These are phyloP conservation scores for Drosophila maculinotata DNA, from an alignment of 2,888 invertebrate species.

Conservation along the genomic window DNA sequence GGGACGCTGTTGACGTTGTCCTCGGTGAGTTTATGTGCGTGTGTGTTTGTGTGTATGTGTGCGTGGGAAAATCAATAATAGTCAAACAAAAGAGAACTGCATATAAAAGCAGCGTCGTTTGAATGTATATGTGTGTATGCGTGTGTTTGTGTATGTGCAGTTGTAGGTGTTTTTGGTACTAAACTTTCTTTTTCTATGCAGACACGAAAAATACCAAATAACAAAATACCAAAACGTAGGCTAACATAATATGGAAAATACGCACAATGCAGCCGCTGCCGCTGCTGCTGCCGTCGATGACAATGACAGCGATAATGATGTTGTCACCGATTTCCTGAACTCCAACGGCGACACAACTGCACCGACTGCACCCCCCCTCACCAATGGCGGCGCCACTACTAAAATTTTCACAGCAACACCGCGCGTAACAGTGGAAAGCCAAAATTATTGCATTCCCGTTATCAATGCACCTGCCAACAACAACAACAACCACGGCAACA, in stretches of 20 bases:
- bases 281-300: conserved; percentile 66
- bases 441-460: conserved; percentile 82
- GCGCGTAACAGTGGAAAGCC: conserved; percentile 71
- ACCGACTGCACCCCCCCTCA: conserved; percentile 8
- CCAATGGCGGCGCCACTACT: conserved; percentile 50
- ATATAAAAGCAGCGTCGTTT: conserved; percentile 41
- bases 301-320: conserved; percentile 85
- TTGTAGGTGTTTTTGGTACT: conserved; percentile 60
- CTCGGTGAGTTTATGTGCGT: conserved; percentile 44
- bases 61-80: conserved; percentile 72
- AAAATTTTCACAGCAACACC: conserved; percentile 36
- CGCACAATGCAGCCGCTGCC: conserved; percentile 58
- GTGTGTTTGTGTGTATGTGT: conserved; percentile 22
- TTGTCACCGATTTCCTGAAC: conserved; percentile 85
- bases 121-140: conserved; percentile 21
- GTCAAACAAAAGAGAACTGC: conserved; percentile 45
- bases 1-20: conserved; percentile 41
- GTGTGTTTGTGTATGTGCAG: conserved; percentile 22
- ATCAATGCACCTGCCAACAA: conserved; percentile 76
- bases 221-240: conserved; percentile 38
- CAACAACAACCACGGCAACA: conserved; percentile 58
- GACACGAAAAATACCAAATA: conserved; percentile 50
- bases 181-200: conserved; percentile 77
- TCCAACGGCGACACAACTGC: conserved; percentile 59
- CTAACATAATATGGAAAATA: conserved; percentile 67